phyloP scores from a whole-genome alignment of 1,140 invertebrate species.

The Drosophila littoralis region DNA sequence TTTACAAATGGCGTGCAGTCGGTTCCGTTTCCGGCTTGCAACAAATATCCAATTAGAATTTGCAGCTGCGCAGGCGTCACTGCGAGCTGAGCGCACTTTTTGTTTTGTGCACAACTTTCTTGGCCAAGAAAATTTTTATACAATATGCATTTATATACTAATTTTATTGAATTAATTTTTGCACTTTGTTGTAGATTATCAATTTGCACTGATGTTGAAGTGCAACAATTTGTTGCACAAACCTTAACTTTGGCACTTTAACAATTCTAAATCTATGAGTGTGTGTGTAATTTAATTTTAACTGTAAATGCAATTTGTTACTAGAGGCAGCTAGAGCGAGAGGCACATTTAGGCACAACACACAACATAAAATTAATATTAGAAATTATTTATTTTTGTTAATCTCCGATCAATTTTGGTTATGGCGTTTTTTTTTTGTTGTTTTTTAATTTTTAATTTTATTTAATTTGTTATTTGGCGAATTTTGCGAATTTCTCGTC shows the following conservation, averaged over 20 bases:
- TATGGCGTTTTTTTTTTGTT: background rate
- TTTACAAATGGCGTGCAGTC: constrained; percentile 59
- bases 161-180: constrained; percentile 8
- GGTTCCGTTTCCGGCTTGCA: constrained; percentile 62
- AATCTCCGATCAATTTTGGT: constrained; percentile 11
- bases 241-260: constrained; percentile 39
- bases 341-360: constrained; percentile 42
- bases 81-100: constrained; percentile 17
- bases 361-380: constrained; percentile 4
- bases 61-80: constrained; percentile 75
- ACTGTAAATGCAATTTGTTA: constrained; percentile 42
- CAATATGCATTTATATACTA: background rate
- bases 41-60: constrained; percentile 72
- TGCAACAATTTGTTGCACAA: constrained; percentile 12
- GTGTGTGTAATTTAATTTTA: constrained; percentile 8
- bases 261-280: constrained; percentile 27
- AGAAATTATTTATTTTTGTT: background rate
- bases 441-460: background rate
- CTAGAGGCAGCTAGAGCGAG: constrained; percentile 13
- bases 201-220: constrained; percentile 14
- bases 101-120: constrained; percentile 7
- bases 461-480: constrained; percentile 8
- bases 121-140: background rate
- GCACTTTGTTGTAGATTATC: constrained; percentile 18
- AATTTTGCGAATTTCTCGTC: constrained; percentile 18